Evolutionary conservation across 2,888 invertebrate genomes (phyloP).

Genomic region (Tuberolachnus salignus): DNA sequence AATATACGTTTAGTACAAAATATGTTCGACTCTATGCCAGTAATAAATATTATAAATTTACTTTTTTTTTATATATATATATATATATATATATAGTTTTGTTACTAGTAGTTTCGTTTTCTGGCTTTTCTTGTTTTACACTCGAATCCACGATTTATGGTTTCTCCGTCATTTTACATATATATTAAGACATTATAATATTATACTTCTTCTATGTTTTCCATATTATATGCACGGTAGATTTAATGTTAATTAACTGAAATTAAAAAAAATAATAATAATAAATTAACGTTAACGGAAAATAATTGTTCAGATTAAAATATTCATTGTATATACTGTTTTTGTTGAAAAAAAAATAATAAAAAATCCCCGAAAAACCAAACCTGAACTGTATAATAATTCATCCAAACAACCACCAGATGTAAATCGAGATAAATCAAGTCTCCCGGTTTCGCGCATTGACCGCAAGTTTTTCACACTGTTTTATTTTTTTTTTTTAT

Average conservation of each 20-base stretch:
- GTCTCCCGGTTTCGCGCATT: neutral
- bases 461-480: neutral
- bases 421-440: slow-evolving; percentile 3
- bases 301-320: neutral
- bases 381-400: neutral
- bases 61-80: too few relatives aligned
- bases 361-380: too few relatives aligned
- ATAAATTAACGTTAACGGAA: neutral
- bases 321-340: slow-evolving; percentile 20
- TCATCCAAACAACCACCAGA: neutral
- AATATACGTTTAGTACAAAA: too few relatives aligned
- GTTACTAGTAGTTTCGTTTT: neutral
- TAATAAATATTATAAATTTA: too few relatives aligned
- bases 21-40: too few relatives aligned
- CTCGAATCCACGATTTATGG: slow-evolving; percentile 3
- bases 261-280: neutral
- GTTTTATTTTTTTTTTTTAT: neutral
- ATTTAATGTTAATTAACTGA: slow-evolving; percentile 13
- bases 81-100: too few relatives aligned
- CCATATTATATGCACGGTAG: neutral
- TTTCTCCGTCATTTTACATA: neutral
- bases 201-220: neutral
- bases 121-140: neutral
- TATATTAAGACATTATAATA: too few relatives aligned
- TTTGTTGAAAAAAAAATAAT: neutral